Percentiles rank a stretch among this genome's conserved stretches.
phyloP scores from a whole-genome alignment of 2,888 invertebrate genomes.

The Ennomos fuscantarius region DNA sequence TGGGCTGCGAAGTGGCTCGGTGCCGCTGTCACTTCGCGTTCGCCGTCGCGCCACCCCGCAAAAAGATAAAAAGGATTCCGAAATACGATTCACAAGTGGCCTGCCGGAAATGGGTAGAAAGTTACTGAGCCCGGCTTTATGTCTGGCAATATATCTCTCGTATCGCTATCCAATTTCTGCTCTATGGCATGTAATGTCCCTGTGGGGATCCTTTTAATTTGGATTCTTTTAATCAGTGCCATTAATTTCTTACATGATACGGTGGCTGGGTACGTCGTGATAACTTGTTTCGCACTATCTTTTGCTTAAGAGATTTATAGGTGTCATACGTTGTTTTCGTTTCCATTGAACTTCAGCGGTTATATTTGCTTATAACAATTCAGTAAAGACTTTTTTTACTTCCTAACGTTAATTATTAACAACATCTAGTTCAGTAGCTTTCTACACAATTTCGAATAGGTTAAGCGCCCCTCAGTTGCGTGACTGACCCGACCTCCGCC shows the following conservation, averaged over 20 bases:
- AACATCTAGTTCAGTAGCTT: neutral
- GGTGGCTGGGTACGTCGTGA: slow-evolving; percentile 34
- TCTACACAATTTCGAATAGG: slow-evolving; percentile 24
- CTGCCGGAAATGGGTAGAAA: slow-evolving; percentile 82
- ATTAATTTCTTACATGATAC: slow-evolving; percentile 63
- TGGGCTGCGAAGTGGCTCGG: slow-evolving; percentile 81
- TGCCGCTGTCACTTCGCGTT: slow-evolving; percentile 80
- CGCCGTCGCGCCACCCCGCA: slow-evolving; percentile 69
- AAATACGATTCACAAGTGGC: slow-evolving; percentile 84
- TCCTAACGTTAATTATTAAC: neutral
- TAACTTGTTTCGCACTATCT: slow-evolving; percentile 39
- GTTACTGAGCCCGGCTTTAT: slow-evolving; percentile 80
- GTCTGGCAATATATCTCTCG: slow-evolving; percentile 80
- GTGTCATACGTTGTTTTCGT: slow-evolving; percentile 6
- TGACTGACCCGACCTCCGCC: slow-evolving; percentile 59
- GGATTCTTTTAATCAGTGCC: slow-evolving; percentile 71
- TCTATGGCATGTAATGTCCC: slow-evolving; percentile 82
- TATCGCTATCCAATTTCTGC: slow-evolving; percentile 83
- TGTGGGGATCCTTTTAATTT: slow-evolving; percentile 74
- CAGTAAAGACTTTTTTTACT: neutral
- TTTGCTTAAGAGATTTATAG: slow-evolving; percentile 30
- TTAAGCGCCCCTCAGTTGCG: slow-evolving; percentile 57
- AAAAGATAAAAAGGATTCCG: slow-evolving; percentile 83
- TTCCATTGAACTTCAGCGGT: neutral
- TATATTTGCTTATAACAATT: neutral